Evolutionary conservation across 2,888 invertebrate genomes (phyloP), one percentile per base, ranked within the genome.

Genomic region (Torymus auratus): DNA sequence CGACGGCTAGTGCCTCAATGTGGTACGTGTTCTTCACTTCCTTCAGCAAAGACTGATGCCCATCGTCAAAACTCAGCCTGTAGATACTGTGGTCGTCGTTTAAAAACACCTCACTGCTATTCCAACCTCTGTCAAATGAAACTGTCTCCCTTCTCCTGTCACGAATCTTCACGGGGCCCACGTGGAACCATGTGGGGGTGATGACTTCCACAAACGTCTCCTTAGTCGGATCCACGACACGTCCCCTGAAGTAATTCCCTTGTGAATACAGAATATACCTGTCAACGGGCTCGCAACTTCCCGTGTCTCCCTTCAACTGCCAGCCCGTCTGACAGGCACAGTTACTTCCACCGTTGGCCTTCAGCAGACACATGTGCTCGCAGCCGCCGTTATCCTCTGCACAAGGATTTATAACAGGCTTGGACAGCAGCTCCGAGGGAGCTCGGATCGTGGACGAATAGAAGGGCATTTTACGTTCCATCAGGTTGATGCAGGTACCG

Each of bases 281-380:
- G 15, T 20, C n/a, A 7, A 76, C 14, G 1, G 28, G 61, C 23
- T 14, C 2, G 41, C 76, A 76, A 68, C 50, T 55, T 41, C 14
- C 56, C 0, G 5, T 7, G 7, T 76, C 55, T 2, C n/a, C 14
- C 0, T 61, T 41, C 10, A 69, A 14, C 11, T 69, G 23, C 69
- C 68, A 67, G 11, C 76, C 76, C 12, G 62, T 12, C 4, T 7
- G 53, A 53, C 76, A 76, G 3, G 14, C 55, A 41, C 76, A 76
- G 10, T 15, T 50, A 15, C n/a, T 15, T 15, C 53, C 17, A 2
- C 52, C n/a, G 12, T 52, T 15, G 11, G 17, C 12, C 0, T 20
- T 53, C 7, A 23, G 4, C 3, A 67, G 5, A 20, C 75, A 75
- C 20, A 75, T 20, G 13, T 75, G 75, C 15, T 75, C 23, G 14